A percentile compares a stretch with the other conserved stretches of the same genome.
These are phyloP conservation scores for Cavia aperea DNA, from an alignment of 2,113 vertebrate species.

Conservation along the genomic window DNA sequence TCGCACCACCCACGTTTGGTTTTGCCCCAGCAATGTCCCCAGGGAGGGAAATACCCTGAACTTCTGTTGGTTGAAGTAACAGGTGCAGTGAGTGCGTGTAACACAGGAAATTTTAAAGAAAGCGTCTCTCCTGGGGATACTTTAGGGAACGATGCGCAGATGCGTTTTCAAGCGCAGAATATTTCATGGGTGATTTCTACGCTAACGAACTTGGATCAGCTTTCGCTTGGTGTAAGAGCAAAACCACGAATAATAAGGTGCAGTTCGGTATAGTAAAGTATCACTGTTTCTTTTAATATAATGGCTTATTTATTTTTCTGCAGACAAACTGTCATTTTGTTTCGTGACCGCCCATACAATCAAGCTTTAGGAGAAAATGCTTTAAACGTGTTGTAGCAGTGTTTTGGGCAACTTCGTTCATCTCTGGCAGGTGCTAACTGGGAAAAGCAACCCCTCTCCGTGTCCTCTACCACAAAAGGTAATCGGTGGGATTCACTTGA, in stretches of 20 bases:
- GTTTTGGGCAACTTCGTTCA: not conserved
- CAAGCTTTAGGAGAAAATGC: not conserved
- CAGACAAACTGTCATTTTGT: not conserved
- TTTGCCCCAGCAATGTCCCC: not conserved
- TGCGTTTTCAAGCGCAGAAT: not conserved
- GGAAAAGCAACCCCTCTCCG: not conserved
- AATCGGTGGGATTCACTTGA: not conserved
- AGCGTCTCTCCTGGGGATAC: not conserved
- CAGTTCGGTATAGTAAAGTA: no score
- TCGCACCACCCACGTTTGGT: not conserved
- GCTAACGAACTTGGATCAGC: not conserved
- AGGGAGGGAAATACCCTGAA: not conserved
- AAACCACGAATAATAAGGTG: not conserved
- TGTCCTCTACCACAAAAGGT: not conserved
- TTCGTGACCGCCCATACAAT: not conserved
- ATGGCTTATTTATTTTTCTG: not conserved
- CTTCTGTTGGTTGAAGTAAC: not conserved
- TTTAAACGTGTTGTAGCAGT: not conserved
- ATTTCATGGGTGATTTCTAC: not conserved
- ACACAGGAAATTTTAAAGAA: not conserved
- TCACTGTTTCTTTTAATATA: not conserved
- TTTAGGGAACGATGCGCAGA: not conserved
- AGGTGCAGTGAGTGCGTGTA: not conserved
- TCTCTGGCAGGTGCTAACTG: not conserved
- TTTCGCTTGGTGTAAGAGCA: not conserved